Percentiles rank a stretch among this genome's conserved stretches.
These are phyloP conservation scores for Vidua macroura DNA, from an alignment of 2,113 vertebrate species.

Conservation along the genomic window DNA sequence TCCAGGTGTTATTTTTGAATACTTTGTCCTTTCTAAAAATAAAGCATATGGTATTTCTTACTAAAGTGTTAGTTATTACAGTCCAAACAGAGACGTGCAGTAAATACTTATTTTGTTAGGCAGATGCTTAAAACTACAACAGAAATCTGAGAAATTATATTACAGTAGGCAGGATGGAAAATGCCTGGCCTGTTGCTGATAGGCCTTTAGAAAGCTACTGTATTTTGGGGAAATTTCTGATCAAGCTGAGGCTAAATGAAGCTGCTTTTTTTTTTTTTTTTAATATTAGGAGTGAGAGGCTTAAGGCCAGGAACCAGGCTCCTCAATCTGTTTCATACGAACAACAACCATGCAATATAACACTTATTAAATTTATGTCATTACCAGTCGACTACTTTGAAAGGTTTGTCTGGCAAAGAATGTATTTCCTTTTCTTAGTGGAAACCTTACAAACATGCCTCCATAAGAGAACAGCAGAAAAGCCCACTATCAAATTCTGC, in stretches of 20 bases:
- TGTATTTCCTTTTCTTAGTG: neutral
- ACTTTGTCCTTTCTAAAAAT: conserved; percentile 58
- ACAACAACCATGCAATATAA: rapidly evolving
- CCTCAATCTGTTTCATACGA: neutral
- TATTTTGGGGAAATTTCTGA: neutral
- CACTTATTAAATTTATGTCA: neutral
- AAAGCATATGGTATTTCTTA: conserved; percentile 31
- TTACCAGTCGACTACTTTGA: neutral
- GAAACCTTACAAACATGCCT: neutral
- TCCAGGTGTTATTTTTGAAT: conserved; percentile 57
- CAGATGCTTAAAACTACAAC: conserved; percentile 31
- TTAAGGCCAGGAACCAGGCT: neutral
- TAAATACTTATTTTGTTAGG: conserved; percentile 52
- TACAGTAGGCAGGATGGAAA: neutral
- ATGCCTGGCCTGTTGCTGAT: neutral
- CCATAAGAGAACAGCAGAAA: neutral
- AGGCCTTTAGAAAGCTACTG: neutral
- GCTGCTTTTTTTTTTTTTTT: neutral
- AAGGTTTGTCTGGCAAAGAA: neutral
- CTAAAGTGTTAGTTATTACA: conserved; percentile 31
- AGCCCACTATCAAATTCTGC: neutral
- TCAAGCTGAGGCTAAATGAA: neutral
- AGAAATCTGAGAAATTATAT: neutral
- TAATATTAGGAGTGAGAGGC: neutral
- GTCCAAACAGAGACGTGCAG: conserved; percentile 35